A percentile compares a stretch with the other conserved stretches of the same genome.
phyloP scores from a whole-genome alignment of 2,888 invertebrate species.

The Pachydiplax longipennis region DNA sequence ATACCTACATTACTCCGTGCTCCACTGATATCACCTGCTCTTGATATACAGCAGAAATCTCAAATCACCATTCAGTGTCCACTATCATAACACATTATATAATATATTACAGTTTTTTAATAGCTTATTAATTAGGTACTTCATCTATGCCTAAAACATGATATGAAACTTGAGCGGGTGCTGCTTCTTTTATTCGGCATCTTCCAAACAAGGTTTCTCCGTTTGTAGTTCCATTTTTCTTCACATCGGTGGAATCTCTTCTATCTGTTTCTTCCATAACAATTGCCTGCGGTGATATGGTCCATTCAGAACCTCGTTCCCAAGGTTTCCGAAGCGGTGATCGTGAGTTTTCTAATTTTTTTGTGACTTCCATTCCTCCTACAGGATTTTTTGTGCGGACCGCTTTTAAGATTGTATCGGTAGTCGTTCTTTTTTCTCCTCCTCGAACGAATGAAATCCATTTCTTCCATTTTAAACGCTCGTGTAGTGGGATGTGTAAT shows the following conservation, averaged over 20 bases:
- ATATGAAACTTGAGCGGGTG: neutral
- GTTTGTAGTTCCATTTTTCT: neutral
- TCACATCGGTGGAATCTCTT: neutral
- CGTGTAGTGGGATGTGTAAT: neutral
- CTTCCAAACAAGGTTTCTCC: neutral
- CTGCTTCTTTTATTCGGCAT: neutral
- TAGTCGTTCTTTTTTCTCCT: neutral
- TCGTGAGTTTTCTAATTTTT: neutral
- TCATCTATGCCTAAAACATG: neutral
- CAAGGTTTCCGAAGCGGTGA: neutral
- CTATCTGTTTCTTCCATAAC: neutral
- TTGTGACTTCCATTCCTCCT: neutral
- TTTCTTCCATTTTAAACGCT: neutral
- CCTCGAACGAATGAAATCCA: neutral
- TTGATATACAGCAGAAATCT: too few species aligned
- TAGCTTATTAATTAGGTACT: too few species aligned
- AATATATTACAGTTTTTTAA: too few species aligned
- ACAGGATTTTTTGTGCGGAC: neutral
- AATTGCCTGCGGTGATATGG: neutral
- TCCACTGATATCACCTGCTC: too few species aligned
- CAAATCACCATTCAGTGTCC: too few species aligned
- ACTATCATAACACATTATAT: too few species aligned
- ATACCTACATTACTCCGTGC: too few species aligned
- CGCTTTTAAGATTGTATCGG: neutral
- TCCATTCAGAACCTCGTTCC: neutral